Percentiles rank a stretch among this genome's conserved stretches.
These are phyloP conservation scores for Sinella curviseta DNA, from an alignment of 1,140 invertebrate genomes.

Conservation along the genomic window DNA sequence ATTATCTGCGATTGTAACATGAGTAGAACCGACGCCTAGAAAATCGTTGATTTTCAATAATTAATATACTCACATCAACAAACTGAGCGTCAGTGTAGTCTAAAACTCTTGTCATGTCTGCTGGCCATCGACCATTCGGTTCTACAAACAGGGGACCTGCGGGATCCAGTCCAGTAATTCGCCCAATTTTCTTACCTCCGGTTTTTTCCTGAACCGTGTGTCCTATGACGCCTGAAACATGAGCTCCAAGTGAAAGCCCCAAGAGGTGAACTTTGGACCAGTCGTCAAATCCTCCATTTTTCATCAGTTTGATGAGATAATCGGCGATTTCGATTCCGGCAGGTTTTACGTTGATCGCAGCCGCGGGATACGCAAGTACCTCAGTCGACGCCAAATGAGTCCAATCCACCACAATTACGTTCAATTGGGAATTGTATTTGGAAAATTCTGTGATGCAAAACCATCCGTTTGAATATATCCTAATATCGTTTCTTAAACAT, in stretches of 20 bases:
- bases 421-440: no score
- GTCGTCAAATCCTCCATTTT: slow-evolving; percentile 31
- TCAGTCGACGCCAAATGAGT: no score
- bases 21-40: not conserved
- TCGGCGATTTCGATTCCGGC: no score
- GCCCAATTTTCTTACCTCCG: slow-evolving; percentile 74
- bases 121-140: slow-evolving; percentile 66
- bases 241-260: slow-evolving; percentile 81
- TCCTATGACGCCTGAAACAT: slow-evolving; percentile 77
- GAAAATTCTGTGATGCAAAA: no score
- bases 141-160: slow-evolving; percentile 67
- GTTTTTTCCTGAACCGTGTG: slow-evolving; percentile 66
- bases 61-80: slow-evolving; percentile 67
- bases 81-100: slow-evolving; percentile 81
- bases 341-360: no score
- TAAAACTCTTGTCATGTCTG: slow-evolving; percentile 62
- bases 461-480: no score
- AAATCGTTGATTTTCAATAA: not conserved
- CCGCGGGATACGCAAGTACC: no score
- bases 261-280: slow-evolving; percentile 75
- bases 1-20: not conserved
- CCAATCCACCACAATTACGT: no score
- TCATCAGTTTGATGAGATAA: no score
- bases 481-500: no score
- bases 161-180: slow-evolving; percentile 65